phyloP scores from a whole-genome alignment of 2,797 vertebrate genomes.

The Gouania willdenowi region DNA sequence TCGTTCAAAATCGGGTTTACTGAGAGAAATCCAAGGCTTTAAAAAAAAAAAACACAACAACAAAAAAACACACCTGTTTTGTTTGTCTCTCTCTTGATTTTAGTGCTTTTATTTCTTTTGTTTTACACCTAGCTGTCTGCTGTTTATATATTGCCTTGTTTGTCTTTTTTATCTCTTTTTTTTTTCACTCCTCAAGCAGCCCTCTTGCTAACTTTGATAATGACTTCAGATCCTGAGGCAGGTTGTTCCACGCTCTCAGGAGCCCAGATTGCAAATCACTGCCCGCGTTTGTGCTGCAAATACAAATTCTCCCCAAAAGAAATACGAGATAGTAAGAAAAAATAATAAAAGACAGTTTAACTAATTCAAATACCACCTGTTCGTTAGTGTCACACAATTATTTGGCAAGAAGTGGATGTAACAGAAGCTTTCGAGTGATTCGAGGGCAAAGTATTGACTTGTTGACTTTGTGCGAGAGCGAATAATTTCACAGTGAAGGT shows the following conservation, averaged over 20 bases:
- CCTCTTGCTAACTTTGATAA: conserved; percentile 5
- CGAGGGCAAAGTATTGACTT: conserved; percentile 12
- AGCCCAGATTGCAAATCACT: conserved; percentile 17
- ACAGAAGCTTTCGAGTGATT: conserved; percentile 11
- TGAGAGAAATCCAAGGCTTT: neutral
- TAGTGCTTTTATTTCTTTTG: neutral
- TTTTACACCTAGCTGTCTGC: neutral
- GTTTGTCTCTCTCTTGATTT: neutral
- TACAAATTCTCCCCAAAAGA: neutral
- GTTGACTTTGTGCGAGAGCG: conserved; percentile 7
- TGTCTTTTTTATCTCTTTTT: neutral
- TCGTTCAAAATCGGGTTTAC: neutral
- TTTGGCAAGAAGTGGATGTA: neutral
- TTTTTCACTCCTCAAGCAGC: neutral
- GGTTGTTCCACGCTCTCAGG: conserved; percentile 14
- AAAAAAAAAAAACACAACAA: too few species aligned
- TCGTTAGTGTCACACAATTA: conserved; percentile 13
- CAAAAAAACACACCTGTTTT: neutral
- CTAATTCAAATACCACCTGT: conserved; percentile 13
- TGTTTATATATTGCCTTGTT: neutral
- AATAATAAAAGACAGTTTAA: neutral
- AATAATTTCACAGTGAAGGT: conserved; percentile 34
- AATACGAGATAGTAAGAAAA: neutral
- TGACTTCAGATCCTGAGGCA: conserved; percentile 4
- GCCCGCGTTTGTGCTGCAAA: conserved; percentile 9